Evolutionary conservation across 2,797 vertebrate genomes (phyloP), one percentile per base, ranked within the genome.

Genomic region (Helarctos malayanus): DNA sequence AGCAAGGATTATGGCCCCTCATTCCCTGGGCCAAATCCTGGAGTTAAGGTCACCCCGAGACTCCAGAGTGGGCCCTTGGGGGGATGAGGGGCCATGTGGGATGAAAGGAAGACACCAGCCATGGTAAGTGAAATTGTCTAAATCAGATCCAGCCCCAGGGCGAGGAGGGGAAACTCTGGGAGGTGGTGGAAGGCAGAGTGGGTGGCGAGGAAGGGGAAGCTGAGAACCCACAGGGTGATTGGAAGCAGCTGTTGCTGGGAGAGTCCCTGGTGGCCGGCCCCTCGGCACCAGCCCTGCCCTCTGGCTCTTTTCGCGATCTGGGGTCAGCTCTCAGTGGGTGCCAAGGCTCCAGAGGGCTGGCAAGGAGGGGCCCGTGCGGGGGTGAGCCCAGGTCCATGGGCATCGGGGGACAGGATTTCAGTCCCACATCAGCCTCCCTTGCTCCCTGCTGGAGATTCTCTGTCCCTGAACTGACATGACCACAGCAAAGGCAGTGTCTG

Each of bases 201-300:
- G 32, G 61, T 45, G 6, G 38, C 35, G 18, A 19, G 25, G 32
- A 71, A 25, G 71, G n/a, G 41, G 8, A 35, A 57, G 49, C 25
- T 7, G 41, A 59, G 86, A 63, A 7, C n/a, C 65, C 69, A 8
- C 8, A 0, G 2, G 54, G 76, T 19, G 16, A 56, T 4, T 49
- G 56, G 59, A 29, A 73, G 68, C 93, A 89, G 68, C 59, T 81
- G 80, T 41, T 54, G 59, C 35, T 29, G 68, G 91, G 75, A 78
- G 75, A 65, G 47, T 57, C 59, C 45, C 23, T 1, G 4, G 19
- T 27, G 56, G 49, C n/a, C 0, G 2, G 12, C 45, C 47, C 32
- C 86, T 21, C 4, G 0, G 25, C 38, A 49, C 54, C 47, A 32
- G 57, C 29, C 18, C 57, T 84, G 85, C 69, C n/a, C 38, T 57